Percentiles rank a stretch among this genome's conserved stretches.
These are phyloP conservation scores for Drosophila repletoides DNA, from an alignment of 1,140 invertebrate genomes.

Conservation along the genomic window DNA sequence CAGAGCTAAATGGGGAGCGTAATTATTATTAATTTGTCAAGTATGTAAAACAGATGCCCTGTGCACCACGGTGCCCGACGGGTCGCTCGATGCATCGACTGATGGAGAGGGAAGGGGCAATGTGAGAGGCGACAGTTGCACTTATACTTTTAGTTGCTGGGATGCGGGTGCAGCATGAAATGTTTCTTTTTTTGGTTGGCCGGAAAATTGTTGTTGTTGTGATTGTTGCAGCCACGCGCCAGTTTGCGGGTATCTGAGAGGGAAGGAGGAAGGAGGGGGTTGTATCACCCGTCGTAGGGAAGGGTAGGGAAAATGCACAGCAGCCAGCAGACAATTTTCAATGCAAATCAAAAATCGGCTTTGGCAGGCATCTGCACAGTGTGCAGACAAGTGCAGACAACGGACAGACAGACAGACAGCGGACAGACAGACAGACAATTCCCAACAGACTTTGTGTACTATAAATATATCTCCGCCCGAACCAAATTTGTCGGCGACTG, in stretches of 20 bases:
- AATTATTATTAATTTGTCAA: constrained; percentile 80
- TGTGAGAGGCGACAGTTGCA: constrained; percentile 16
- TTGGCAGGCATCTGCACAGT: constrained; percentile 27
- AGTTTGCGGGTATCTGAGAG: constrained; percentile 11
- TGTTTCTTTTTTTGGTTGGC: constrained; percentile 18
- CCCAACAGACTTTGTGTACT: constrained; percentile 43
- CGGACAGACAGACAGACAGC: no score
- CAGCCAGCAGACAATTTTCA: constrained; percentile 44
- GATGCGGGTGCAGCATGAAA: constrained; percentile 54
- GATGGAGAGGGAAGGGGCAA: neutral
- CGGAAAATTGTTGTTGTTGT: constrained; percentile 28
- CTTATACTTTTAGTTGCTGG: constrained; percentile 22
- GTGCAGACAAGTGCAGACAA: constrained; percentile 37
- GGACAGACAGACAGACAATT: no score
- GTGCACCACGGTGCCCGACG: constrained; percentile 32
- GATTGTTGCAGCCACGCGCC: constrained; percentile 46
- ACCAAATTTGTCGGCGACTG: constrained; percentile 36
- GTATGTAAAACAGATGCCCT: constrained; percentile 77
- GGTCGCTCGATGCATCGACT: constrained; percentile 4
- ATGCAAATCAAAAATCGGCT: constrained; percentile 65
- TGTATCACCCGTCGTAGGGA: no score
- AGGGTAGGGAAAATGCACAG: constrained; percentile 6
- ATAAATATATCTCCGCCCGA: constrained; percentile 7
- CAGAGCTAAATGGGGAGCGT: constrained; percentile 47
- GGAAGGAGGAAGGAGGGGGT: neutral